These are phyloP conservation scores for Sycophila sp. DNA, from an alignment of 1,140 invertebrate species.

Conservation along the genomic window DNA sequence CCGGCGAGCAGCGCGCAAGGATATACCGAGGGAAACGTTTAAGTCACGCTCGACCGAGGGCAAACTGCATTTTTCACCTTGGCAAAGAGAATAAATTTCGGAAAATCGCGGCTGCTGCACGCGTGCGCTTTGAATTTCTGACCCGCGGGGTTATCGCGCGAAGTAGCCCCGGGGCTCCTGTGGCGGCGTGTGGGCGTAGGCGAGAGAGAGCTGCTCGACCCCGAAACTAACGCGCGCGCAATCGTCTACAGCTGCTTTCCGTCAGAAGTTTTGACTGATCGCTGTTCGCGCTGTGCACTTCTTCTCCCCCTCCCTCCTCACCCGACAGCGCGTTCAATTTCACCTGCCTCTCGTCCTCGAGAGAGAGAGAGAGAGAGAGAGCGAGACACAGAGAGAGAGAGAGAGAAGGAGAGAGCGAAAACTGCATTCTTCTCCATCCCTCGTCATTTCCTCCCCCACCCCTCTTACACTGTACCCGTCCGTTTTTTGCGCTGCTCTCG, in stretches of 20 bases:
- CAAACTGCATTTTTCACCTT: too few species aligned
- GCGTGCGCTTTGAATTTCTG: too few species aligned
- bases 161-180: not conserved
- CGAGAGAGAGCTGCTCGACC: not conserved
- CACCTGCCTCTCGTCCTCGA: not conserved
- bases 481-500: not conserved
- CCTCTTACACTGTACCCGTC: too few species aligned
- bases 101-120: too few species aligned
- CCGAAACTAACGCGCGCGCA: not conserved
- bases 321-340: not conserved
- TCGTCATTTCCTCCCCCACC: not conserved
- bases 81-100: too few species aligned
- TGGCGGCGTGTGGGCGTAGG: not conserved
- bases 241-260: slow-evolving; percentile 3
- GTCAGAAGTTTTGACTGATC: slow-evolving; percentile 23
- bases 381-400: too few species aligned
- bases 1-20: too few species aligned
- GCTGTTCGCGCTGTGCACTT: not conserved
- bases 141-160: too few species aligned
- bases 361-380: too few species aligned
- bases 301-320: not conserved
- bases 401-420: too few species aligned
- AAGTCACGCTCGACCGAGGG: too few species aligned
- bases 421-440: slow-evolving; percentile 3
- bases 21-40: too few species aligned